Evolutionary conservation across 2,113 vertebrate genomes (phyloP), one percentile per base, ranked within the genome.

Genomic region (Ammospiza nelsoni): DNA sequence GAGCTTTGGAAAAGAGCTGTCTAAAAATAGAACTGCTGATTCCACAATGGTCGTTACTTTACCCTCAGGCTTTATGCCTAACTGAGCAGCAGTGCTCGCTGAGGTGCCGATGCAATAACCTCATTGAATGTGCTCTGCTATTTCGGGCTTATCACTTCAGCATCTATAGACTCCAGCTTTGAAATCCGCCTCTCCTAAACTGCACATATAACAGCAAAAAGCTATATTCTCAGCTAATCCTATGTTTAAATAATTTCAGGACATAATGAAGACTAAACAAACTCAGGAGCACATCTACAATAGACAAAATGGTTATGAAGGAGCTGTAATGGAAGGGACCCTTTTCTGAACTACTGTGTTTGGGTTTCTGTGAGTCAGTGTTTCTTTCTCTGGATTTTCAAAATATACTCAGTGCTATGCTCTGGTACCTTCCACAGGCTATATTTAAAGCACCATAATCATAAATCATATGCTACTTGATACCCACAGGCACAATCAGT

Each of bases 11-110:
- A 90, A 73, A 63, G 66, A 93, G 65, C 66, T 84, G 46, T 46
- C 94, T 97, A 95, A 96, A 97, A 96, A 97, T 97, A 97, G 97
- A 96, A 90, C 69, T 95, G 89, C 94, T 79, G 88, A 97, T 89
- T 94, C 69, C 66, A 94, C 59, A 87, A 29, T 78, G 94, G 84
- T 74, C 39, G 31, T 95, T 91, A 75, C 76, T 94, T 93, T 95
- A 55, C 78, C 95, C 75, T 89, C 67, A 89, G 82, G 94, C 83
- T 80, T 96, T 91, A 92, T 97, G 96, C 94, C 78, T 95, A 92
- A 54, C 80, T 87, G 80, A 94, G 78, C 76, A 91, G 52, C 92
- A 94, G 51, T 48, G 89, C 76, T 89, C 61, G 75, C 94, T 74
- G 92, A 96, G 82, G 54, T 93, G 89, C 92, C 80, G 37, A 27